Conservation (phyloP, 2,113 vertebrate genomes). For the Chaetodon auriga region DNA sequence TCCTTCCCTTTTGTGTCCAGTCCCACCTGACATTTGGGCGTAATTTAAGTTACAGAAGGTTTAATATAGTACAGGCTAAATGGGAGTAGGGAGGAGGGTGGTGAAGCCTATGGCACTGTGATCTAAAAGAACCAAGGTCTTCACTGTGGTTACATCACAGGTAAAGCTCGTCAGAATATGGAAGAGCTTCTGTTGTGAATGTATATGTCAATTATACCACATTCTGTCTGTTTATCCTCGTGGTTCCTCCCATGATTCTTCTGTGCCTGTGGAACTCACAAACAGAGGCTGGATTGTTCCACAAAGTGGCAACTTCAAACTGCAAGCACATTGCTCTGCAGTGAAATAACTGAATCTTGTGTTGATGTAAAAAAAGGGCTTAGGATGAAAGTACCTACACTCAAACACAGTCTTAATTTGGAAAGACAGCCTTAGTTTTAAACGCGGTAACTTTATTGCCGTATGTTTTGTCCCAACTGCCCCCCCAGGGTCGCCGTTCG, state of each 20-base stretch:
- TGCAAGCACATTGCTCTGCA: background rate
- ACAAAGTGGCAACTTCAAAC: background rate
- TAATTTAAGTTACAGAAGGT: slow-evolving; percentile 70
- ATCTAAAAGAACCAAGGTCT: slow-evolving; percentile 1
- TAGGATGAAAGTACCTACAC: background rate
- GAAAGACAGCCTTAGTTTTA: background rate
- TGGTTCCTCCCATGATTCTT: background rate
- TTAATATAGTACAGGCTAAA: slow-evolving; percentile 64
- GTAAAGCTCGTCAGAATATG: background rate
- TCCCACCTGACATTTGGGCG: slow-evolving; percentile 68
- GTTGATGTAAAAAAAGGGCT: background rate
- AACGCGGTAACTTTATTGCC: slow-evolving; percentile 59
- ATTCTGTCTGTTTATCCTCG: background rate
- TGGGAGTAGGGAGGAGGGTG: background rate
- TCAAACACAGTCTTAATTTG: background rate
- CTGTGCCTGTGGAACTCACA: background rate
- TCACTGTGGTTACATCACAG: slow-evolving; percentile 8
- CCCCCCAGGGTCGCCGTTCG: slow-evolving; percentile 91
- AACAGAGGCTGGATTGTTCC: background rate
- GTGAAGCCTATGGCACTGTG: background rate
- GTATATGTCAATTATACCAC: slow-evolving; percentile 16
- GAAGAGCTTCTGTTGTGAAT: background rate
- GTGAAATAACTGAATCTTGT: background rate
- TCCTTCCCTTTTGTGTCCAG: slow-evolving; percentile 60
- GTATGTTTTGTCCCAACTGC: slow-evolving; percentile 67